Conservation (phyloP, 2,113 vertebrate genomes). For the Podilymbus podiceps region DNA sequence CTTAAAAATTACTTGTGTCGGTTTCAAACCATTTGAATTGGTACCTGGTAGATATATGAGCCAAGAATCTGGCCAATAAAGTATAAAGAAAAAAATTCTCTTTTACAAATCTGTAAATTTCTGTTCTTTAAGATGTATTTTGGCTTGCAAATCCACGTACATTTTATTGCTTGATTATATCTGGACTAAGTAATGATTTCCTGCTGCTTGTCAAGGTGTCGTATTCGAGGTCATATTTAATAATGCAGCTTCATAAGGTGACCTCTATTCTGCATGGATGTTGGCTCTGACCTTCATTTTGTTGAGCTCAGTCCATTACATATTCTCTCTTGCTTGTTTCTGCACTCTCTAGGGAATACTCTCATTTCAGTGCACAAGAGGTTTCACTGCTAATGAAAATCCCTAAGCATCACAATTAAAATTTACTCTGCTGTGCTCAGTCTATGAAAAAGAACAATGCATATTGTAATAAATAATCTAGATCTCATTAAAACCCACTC, state of each 20-base stretch:
- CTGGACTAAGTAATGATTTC: not conserved
- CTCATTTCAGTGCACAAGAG: not conserved
- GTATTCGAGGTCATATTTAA: constrained; percentile 10
- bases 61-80: not conserved
- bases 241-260: not conserved
- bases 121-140: not conserved
- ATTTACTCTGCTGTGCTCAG: constrained; percentile 12
- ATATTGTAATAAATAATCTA: not conserved
- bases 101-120: not conserved
- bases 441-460: not conserved
- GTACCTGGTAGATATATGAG: not conserved
- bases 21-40: not conserved
- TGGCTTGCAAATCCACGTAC: not conserved
- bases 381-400: constrained; percentile 45
- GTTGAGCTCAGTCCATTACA: constrained; percentile 38
- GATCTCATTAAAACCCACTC: not conserved
- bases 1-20: not conserved
- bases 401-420: constrained; percentile 35
- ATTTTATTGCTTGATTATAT: not conserved
- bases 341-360: constrained; percentile 14
- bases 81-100: not conserved
- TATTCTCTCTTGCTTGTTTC: not conserved
- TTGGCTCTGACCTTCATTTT: constrained; percentile 47
- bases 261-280: constrained; percentile 15
- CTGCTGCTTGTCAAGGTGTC: constrained; percentile 23